Percentiles rank a stretch among this genome's conserved stretches.
Conservation (phyloP, 2,113 vertebrate species). For the Colossoma macropomum region DNA sequence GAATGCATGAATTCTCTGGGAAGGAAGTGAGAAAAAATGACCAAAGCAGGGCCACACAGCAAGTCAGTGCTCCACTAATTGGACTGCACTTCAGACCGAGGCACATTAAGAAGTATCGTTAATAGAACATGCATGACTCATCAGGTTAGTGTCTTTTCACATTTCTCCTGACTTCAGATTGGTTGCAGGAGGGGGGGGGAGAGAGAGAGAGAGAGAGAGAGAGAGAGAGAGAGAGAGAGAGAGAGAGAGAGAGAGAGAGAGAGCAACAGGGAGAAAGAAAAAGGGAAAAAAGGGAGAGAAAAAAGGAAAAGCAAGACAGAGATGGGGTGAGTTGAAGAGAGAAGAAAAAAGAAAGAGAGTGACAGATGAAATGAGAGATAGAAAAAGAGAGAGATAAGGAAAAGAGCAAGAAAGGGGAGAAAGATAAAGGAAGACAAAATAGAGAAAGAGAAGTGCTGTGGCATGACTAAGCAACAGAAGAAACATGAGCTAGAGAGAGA, state of each 20-base stretch:
- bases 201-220: not conserved
- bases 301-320: no score
- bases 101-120: not conserved
- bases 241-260: not conserved
- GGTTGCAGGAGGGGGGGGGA: not conserved
- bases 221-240: not conserved
- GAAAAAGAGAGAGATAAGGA: no score
- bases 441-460: no score
- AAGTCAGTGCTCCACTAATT: not conserved
- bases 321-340: no score
- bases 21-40: not conserved
- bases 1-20: not conserved
- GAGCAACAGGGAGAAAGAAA: no score
- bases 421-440: no score
- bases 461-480: slow-evolving; percentile 21
- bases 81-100: not conserved
- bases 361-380: no score
- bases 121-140: slow-evolving; percentile 34
- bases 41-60: not conserved
- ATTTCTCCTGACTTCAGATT: not conserved
- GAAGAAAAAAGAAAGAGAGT: no score
- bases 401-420: no score
- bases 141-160: not conserved
- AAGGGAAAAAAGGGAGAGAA: no score
- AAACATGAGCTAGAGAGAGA: not conserved